These are phyloP conservation scores for Glyptemys insculpta DNA, from an alignment of 2,797 vertebrate genomes.

Conservation along the genomic window DNA sequence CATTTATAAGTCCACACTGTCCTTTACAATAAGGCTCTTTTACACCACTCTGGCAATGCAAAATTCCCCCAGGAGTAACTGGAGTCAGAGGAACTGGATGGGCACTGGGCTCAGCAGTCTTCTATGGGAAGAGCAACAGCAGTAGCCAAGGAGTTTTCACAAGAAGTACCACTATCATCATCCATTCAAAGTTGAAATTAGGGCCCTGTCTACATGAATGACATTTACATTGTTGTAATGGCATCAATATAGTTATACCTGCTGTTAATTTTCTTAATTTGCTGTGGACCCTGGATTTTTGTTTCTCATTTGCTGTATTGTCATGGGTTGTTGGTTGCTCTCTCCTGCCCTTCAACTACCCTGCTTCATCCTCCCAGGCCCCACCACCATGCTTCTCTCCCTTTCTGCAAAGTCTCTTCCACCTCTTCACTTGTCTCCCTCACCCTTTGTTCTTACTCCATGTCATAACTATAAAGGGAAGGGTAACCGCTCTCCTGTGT, in stretches of 20 bases:
- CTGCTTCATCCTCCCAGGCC: not conserved
- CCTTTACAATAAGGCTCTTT: too few relatives aligned
- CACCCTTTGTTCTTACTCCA: not conserved
- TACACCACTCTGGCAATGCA: too few relatives aligned
- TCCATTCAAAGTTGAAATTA: not conserved
- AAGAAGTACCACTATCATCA: not conserved
- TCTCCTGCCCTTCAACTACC: not conserved
- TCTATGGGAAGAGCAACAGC: too few relatives aligned
- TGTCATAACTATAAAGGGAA: too few relatives aligned
- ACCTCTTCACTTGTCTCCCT: not conserved
- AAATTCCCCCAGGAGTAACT: too few relatives aligned
- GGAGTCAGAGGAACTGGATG: not conserved
- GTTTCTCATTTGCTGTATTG: not conserved
- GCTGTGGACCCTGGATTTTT: rapidly evolving
- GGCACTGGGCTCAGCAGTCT: not conserved
- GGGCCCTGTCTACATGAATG: not conserved
- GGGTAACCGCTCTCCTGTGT: too few relatives aligned
- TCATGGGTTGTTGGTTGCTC: not conserved
- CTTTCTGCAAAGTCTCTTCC: not conserved
- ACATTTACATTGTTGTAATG: not conserved
- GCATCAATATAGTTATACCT: too few relatives aligned
- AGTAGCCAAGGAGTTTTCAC: too few relatives aligned
- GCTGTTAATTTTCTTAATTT: not conserved
- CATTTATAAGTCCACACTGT: too few relatives aligned
- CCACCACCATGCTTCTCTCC: not conserved